Conservation (phyloP, 2,888 invertebrate genomes). For the Oligia strigilis region DNA sequence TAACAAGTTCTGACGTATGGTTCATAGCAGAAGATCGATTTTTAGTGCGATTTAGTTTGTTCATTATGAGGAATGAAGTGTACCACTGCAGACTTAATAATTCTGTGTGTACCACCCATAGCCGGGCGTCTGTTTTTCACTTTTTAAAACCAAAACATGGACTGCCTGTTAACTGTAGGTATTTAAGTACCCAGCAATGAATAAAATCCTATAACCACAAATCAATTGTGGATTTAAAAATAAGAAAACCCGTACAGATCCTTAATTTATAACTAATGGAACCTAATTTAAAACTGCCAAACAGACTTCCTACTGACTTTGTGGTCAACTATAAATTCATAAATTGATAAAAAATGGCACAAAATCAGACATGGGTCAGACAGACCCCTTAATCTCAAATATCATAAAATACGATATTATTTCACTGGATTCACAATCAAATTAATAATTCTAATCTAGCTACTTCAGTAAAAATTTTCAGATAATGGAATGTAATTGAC, state of each 20-base stretch:
- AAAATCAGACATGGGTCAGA: constrained; percentile 69
- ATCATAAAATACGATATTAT: constrained; percentile 50
- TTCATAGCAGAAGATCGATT: background rate
- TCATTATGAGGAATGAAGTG: background rate
- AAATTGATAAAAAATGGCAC: constrained; percentile 69
- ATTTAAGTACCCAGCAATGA: constrained; percentile 4
- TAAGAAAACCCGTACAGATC: constrained; percentile 56
- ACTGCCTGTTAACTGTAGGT: constrained; percentile 20
- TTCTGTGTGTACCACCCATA: too few species aligned
- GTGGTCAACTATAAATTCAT: constrained; percentile 57
- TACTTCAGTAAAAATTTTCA: constrained; percentile 54
- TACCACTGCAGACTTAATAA: too few species aligned
- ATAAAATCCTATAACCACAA: constrained; percentile 39
- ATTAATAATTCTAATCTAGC: constrained; percentile 60
- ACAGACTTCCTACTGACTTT: constrained; percentile 54
- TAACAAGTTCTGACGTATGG: background rate
- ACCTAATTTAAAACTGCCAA: constrained; percentile 60
- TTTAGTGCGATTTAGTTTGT: background rate
- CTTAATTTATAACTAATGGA: constrained; percentile 44
- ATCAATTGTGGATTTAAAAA: constrained; percentile 38
- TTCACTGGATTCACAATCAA: constrained; percentile 54
- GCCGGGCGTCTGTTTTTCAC: background rate
- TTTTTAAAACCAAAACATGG: constrained; percentile 24
- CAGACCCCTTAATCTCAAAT: constrained; percentile 69
- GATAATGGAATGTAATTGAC: constrained; percentile 80